Conservation (phyloP, 2,797 vertebrate species). For the Manis javanica region DNA sequence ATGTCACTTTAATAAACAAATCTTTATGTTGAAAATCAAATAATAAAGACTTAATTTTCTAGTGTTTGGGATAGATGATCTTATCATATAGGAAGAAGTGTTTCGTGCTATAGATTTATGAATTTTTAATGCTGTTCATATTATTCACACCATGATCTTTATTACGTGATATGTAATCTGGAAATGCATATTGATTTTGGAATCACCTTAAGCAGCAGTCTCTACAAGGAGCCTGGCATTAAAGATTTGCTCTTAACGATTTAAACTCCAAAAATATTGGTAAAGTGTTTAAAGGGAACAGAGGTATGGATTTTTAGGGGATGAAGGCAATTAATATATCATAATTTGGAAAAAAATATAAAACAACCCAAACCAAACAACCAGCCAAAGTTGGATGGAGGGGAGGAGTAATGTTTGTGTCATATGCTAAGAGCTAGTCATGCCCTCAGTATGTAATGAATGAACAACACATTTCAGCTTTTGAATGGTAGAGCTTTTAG, state of each 20-base stretch:
- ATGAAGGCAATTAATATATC: constrained; percentile 39
- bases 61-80: neutral
- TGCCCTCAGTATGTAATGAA: neutral
- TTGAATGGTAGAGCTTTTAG: neutral
- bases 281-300: constrained; percentile 43
- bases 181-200: constrained; percentile 63
- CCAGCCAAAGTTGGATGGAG: neutral
- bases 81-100: neutral
- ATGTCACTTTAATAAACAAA: constrained; percentile 14
- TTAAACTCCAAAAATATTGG: constrained; percentile 34
- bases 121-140: constrained; percentile 43
- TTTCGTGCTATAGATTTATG: constrained; percentile 21
- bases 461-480: neutral
- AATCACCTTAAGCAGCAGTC: constrained; percentile 41
- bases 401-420: neutral
- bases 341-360: constrained; percentile 23
- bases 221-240: neutral
- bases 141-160: constrained; percentile 48
- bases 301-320: constrained; percentile 47
- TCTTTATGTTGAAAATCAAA: neutral
- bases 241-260: constrained; percentile 56
- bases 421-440: neutral
- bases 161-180: constrained; percentile 42
- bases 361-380: neutral
- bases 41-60: neutral